phyloP scores from a whole-genome alignment of 2,888 invertebrate genomes.

The Hyles lineata region DNA sequence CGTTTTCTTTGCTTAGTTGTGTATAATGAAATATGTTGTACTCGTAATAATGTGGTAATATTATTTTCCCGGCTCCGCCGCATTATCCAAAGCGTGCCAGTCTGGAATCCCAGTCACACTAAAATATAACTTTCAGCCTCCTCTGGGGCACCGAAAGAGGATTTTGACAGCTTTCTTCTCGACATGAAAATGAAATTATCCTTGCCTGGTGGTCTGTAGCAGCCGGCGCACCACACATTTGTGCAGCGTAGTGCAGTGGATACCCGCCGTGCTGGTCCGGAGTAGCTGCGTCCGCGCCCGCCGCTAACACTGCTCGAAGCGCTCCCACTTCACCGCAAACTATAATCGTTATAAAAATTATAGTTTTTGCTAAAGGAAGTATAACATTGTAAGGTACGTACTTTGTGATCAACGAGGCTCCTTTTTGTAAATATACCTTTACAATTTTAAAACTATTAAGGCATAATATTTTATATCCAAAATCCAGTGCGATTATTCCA shows the following conservation, averaged over 20 bases:
- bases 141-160: too few species aligned
- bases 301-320: slow-evolving; percentile 91
- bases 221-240: slow-evolving; percentile 95
- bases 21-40: neutral
- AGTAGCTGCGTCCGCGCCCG: slow-evolving; percentile 94
- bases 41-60: neutral
- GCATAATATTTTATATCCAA: too few species aligned
- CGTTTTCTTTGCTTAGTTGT: neutral
- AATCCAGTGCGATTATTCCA: too few species aligned
- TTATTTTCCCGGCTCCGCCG: slow-evolving; percentile 57
- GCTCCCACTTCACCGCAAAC: slow-evolving; percentile 97
- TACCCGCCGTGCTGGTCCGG: slow-evolving; percentile 97
- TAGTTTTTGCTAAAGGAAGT: neutral
- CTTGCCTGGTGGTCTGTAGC: slow-evolving; percentile 83
- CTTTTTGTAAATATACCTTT: too few species aligned
- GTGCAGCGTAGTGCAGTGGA: slow-evolving; percentile 98
- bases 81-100: too few species aligned
- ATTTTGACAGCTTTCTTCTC: too few species aligned
- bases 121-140: too few species aligned
- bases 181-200: too few species aligned
- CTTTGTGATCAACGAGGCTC: too few species aligned
- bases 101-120: too few species aligned
- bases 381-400: too few species aligned
- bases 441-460: too few species aligned
- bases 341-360: slow-evolving; percentile 55